Conservation (phyloP, 1,140 invertebrate species). For the Magallana angulata region DNA sequence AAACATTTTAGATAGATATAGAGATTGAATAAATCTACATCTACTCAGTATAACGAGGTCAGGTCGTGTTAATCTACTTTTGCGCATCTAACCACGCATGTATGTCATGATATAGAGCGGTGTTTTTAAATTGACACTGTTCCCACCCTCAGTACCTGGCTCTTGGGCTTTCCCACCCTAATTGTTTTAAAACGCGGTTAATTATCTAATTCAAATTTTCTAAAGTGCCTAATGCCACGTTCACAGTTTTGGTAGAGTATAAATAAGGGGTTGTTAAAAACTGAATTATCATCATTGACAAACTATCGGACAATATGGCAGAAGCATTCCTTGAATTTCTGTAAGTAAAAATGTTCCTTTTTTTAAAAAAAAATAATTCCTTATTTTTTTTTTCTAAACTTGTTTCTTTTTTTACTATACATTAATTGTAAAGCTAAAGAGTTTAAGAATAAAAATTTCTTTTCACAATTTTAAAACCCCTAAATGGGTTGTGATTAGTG, state of each 20-base stretch:
- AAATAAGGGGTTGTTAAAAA: slow-evolving; percentile 2
- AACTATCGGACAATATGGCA: slow-evolving; percentile 20
- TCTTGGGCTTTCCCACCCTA: too few species aligned
- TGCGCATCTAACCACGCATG: background rate
- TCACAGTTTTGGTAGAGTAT: background rate
- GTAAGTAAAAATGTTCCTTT: slow-evolving; percentile 10
- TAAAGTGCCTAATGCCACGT: background rate
- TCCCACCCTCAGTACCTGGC: too few species aligned
- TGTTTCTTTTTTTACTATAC: too few species aligned
- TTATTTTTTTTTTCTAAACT: background rate
- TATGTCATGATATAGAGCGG: background rate
- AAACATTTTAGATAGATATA: background rate
- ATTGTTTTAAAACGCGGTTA: background rate
- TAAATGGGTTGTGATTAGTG: too few species aligned
- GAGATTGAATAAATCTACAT: background rate
- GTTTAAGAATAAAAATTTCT: too few species aligned
- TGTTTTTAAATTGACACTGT: background rate
- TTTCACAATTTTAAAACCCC: too few species aligned
- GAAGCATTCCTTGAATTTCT: slow-evolving; percentile 27
- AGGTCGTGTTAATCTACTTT: background rate
- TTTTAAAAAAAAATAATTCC: background rate
- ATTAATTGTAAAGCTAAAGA: too few species aligned
- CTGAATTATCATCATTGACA: slow-evolving; percentile 4
- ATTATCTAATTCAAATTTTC: background rate
- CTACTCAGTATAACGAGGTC: background rate